Evolutionary conservation across 2,888 invertebrate genomes (phyloP), one percentile per base, ranked within the genome.

Genomic region (Andrena dorsata): DNA sequence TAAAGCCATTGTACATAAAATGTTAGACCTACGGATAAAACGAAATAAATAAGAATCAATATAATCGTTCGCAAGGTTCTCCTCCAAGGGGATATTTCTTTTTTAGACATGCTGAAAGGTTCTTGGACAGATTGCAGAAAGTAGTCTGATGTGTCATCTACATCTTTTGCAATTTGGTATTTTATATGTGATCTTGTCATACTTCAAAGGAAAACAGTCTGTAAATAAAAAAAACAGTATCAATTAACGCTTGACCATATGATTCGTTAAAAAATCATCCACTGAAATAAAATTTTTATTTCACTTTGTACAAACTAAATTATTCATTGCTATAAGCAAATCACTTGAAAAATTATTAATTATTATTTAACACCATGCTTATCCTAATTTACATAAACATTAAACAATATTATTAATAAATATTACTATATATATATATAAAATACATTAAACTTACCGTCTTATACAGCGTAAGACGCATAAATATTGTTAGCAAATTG

Each of bases 1-100:
- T 98, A 95, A 73, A 99, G 96, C 96, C 97, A 97, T 95, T 98
- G 96, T 94, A 99, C 99, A 94, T 99, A 99, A 94, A 99, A 99
- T 10, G 99, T 99, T 71, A 99, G 95, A 63, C 98, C 97, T 90
- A 99, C 98, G 16, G 99, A 99, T 74, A 99, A 96, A 13, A 96
- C 95, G 93, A 98, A 98, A 94, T 99, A 99, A 64, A 98, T 94
- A 2, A 97, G 93, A 83, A 99, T 97, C 63, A 98, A 94, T 65
- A 93, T 80, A 51, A 92, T 84, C 8, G 94, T 94, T 84, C 93
- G 92, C 16, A 94, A 86, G 41, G 88, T 85, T 85, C 86, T 91
- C 76, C 85, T 88, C 89, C 91, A 91, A 78, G 92, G 79, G 8
- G 91, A 75, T 32, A 80, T 68, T 51, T 90, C 89, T 70, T 90